Evolutionary conservation across 1,140 invertebrate genomes (phyloP).

Genomic region (Diabrotica virgifera): DNA sequence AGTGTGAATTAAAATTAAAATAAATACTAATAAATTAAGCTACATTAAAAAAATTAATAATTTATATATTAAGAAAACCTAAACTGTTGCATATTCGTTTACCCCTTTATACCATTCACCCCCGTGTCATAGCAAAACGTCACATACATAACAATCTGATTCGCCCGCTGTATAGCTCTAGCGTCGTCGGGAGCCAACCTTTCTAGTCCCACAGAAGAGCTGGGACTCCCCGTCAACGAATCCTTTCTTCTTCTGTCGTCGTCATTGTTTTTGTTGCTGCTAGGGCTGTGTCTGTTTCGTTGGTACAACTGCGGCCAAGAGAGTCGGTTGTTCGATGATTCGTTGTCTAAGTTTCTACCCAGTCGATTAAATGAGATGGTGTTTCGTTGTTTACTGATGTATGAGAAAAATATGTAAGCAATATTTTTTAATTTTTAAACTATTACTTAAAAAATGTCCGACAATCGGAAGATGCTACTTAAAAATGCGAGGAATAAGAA

Average conservation of each 20-base stretch:
- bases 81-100: too few relatives aligned
- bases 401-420: not conserved
- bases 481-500: too few relatives aligned
- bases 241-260: slow-evolving; percentile 38
- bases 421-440: not conserved
- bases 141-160: slow-evolving; percentile 82
- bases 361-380: slow-evolving; percentile 35
- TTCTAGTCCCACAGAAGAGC: slow-evolving; percentile 50
- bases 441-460: not conserved
- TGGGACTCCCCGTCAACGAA: slow-evolving; percentile 25
- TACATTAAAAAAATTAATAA: too few relatives aligned
- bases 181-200: slow-evolving; percentile 67
- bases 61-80: too few relatives aligned
- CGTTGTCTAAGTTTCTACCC: slow-evolving; percentile 35
- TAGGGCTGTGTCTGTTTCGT: slow-evolving; percentile 31
- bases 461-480: too few relatives aligned
- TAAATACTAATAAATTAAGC: too few relatives aligned
- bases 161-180: slow-evolving; percentile 75
- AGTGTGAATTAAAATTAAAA: too few relatives aligned
- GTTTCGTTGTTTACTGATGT: slow-evolving; percentile 44
- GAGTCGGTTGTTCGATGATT: slow-evolving; percentile 36
- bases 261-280: slow-evolving; percentile 24
- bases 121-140: slow-evolving; percentile 10
- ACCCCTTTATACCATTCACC: not conserved
- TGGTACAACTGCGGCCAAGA: slow-evolving; percentile 47